These are phyloP conservation scores for Lycopodina hypogea DNA, from an alignment of 37 sponge, comb jelly and placozoan genomes.

Conservation along the genomic window DNA sequence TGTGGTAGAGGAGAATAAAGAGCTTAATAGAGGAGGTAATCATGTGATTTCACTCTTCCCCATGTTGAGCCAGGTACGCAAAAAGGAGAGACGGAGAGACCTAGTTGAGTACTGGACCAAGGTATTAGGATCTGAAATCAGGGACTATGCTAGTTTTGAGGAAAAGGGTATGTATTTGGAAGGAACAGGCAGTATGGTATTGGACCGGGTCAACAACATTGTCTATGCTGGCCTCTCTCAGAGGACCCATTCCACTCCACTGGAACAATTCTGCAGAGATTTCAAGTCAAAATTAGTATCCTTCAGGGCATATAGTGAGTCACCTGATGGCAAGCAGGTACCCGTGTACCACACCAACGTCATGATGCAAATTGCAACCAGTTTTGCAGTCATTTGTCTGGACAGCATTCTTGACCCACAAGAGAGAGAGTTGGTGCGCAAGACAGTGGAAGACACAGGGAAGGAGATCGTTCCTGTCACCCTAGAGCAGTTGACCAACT, in stretches of 20 bases:
- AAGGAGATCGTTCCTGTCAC: slow-evolving; percentile 14
- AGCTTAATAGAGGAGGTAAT: neutral
- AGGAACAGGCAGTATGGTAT: slow-evolving; percentile 84
- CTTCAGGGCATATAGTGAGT: slow-evolving; percentile 24
- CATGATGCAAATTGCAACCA: slow-evolving; percentile 49
- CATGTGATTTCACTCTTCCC: slow-evolving; percentile 51
- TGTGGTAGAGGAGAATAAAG: too few relatives aligned
- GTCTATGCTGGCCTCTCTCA: slow-evolving; percentile 62
- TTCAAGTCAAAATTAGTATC: slow-evolving; percentile 46
- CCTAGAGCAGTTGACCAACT: slow-evolving; percentile 7
- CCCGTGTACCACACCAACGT: slow-evolving; percentile 90
- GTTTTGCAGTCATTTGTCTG: slow-evolving; percentile 55
- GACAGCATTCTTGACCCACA: slow-evolving; percentile 35
- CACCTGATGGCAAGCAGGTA: neutral
- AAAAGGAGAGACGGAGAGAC: slow-evolving; percentile 43
- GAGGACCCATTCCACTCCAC: slow-evolving; percentile 40
- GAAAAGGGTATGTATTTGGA: slow-evolving; percentile 56
- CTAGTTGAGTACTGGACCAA: slow-evolving; percentile 20
- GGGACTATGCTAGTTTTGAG: slow-evolving; percentile 58
- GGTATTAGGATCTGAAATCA: slow-evolving; percentile 3
- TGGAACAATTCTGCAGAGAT: slow-evolving; percentile 44
- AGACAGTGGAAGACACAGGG: neutral
- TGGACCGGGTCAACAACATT: slow-evolving; percentile 64
- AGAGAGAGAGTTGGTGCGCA: slow-evolving; percentile 30
- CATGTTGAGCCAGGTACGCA: slow-evolving; percentile 50